phyloP scores from a whole-genome alignment of 37 sponge, comb jelly and placozoan genomes.

The Chondrilla cf. caribensis region DNA sequence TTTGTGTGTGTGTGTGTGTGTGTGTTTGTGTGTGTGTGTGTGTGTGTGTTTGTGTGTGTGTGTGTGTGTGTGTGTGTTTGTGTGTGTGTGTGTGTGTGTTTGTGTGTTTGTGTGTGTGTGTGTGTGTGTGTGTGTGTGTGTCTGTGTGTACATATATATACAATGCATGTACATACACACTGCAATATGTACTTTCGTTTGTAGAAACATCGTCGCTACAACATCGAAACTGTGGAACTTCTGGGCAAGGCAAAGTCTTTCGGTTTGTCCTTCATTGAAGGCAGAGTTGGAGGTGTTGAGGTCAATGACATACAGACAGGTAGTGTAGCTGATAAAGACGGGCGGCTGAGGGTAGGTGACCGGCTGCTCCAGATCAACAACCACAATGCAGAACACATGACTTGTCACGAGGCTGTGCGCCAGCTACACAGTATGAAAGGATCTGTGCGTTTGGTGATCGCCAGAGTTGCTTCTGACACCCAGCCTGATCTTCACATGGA shows the following conservation, averaged over 20 bases:
- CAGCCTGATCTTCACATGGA: background rate
- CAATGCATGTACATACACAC: background rate
- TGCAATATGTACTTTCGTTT: background rate
- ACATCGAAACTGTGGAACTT: slow-evolving; percentile 57
- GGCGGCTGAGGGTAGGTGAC: slow-evolving; percentile 54
- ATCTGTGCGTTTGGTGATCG: slow-evolving; percentile 52
- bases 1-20: background rate
- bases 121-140: background rate
- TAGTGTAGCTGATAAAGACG: slow-evolving; percentile 63
- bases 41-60: too few species aligned
- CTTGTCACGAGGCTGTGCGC: slow-evolving; percentile 34
- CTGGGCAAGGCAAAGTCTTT: slow-evolving; percentile 38
- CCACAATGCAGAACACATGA: slow-evolving; percentile 41
- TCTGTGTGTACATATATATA: background rate
- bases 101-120: too few species aligned
- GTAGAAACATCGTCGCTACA: slow-evolving; percentile 6
- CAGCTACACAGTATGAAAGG: slow-evolving; percentile 27
- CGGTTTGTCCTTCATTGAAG: slow-evolving; percentile 51
- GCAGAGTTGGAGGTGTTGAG: slow-evolving; percentile 18
- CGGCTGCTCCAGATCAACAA: slow-evolving; percentile 71
- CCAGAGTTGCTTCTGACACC: slow-evolving; percentile 19
- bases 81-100: background rate
- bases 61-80: background rate
- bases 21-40: too few species aligned
- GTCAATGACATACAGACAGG: slow-evolving; percentile 44